phyloP scores from a whole-genome alignment of 35 echinoderm and acorn worm species.

The Anneissia japonica region DNA sequence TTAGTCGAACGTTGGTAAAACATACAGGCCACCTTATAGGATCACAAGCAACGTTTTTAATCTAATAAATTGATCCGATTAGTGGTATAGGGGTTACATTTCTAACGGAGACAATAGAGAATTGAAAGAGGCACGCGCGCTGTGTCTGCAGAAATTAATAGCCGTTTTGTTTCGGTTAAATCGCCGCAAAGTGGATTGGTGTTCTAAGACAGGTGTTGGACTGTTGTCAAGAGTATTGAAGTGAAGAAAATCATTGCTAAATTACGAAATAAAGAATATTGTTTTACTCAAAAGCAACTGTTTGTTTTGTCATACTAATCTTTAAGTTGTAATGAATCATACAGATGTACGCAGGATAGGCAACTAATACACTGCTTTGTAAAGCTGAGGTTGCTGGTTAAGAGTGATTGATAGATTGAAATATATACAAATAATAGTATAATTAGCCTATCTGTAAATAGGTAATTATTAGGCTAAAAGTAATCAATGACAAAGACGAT shows the following conservation, averaged over 20 bases:
- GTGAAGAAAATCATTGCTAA: neutral
- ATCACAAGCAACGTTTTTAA: neutral
- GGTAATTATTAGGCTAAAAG: no score
- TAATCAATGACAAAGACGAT: no score
- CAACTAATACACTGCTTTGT: no score
- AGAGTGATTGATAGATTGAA: no score
- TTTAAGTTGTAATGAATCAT: no score
- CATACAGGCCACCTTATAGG: neutral
- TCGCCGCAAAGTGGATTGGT: neutral
- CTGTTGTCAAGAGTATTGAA: neutral
- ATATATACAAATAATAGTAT: no score
- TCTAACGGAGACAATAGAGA: neutral
- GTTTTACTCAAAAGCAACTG: neutral
- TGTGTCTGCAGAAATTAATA: neutral
- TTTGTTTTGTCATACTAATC: neutral
- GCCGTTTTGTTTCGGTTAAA: neutral
- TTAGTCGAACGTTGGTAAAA: neutral
- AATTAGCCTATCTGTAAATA: no score
- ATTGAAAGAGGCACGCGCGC: neutral
- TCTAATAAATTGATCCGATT: neutral
- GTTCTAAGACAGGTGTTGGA: neutral
- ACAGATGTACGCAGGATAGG: no score
- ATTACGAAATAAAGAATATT: neutral
- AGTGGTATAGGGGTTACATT: neutral
- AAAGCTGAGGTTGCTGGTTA: no score